These are phyloP conservation scores for Armadillidium nasatum DNA, from an alignment of 1,140 invertebrate genomes.

Conservation along the genomic window DNA sequence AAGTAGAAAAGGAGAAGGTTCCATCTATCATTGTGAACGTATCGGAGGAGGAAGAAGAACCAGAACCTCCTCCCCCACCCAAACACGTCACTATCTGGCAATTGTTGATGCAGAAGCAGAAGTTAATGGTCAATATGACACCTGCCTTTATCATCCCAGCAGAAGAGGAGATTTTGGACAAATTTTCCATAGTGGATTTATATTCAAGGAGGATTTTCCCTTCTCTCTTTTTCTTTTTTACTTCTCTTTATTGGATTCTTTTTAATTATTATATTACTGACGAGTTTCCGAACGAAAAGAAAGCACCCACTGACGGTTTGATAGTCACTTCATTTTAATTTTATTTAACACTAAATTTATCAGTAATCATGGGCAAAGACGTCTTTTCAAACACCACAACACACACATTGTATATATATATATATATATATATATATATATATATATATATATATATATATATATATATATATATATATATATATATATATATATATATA, in stretches of 20 bases:
- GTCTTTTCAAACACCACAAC: too few species aligned
- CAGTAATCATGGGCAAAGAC: too few species aligned
- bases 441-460: too few species aligned
- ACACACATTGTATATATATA: too few species aligned
- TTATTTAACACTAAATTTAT: too few species aligned
- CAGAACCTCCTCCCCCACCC: slow-evolving; percentile 30
- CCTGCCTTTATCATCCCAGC: slow-evolving; percentile 39
- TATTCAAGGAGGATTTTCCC: slow-evolving; percentile 54
- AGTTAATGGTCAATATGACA: slow-evolving; percentile 42
- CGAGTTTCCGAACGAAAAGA: slow-evolving; percentile 43
- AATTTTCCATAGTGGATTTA: slow-evolving; percentile 55
- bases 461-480: too few species aligned
- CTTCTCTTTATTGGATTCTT: slow-evolving; percentile 55
- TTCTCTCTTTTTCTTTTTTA: slow-evolving; percentile 52
- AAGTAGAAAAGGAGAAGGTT: slow-evolving; percentile 32
- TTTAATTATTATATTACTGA: slow-evolving; percentile 51
- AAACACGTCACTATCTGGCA: slow-evolving; percentile 41
- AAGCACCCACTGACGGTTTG: slow-evolving; percentile 22
- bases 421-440: too few species aligned
- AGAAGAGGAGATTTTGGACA: slow-evolving; percentile 45
- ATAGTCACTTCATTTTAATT: not conserved
- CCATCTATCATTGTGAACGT: slow-evolving; percentile 36
- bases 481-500: too few species aligned
- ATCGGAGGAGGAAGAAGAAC: slow-evolving; percentile 37
- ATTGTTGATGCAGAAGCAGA: slow-evolving; percentile 44